Base-by-base conservation (phyloP, 2,797 vertebrate genomes). In the Periparus ater region DNA sequence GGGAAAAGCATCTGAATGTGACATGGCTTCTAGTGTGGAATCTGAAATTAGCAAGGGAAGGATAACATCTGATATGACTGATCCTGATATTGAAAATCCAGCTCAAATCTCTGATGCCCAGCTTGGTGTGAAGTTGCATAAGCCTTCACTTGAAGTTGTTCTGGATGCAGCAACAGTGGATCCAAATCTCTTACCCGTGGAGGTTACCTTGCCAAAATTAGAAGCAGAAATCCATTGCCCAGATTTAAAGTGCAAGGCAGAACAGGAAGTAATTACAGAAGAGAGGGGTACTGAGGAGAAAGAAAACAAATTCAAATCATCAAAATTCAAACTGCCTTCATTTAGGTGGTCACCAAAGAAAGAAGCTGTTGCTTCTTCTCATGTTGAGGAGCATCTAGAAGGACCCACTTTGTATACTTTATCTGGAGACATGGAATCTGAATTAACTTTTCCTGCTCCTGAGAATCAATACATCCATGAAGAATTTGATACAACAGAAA, bases 281-380 rank as follows among this genome's bases (percentile, higher is more conserved):
- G 89, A 82, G 26, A 93, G 53, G 8, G 81, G 89, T 3, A 11
- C 17, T 47, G 86, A 93, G 29, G 96, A 89, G 23, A 95, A 95
- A 88, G 93, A 97, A 87, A 95, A 89, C 40, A 96, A 95, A 80
- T 91, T 91, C 62, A 98, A 96, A 77, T 83, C 97, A 58, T 95
- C 97, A 85, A 97, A 96, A 81, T 97, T 98, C 68, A 97, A 96
- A 65, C 48, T 98, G 10, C 97, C 97, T 32, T 96, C 96, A 29
- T 97, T 98, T 94, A 92, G 79, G 42, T 96, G 97, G 95, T 96
- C 95, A 6, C 94, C 95, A n/a, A 97, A 96, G 60, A 97, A 96
- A 82, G 96, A 94, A 83, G n/a, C 15, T 72, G 19, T 48, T 80
- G 55, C 38, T 85, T 54, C 58, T n/a, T 76, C 54, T 90, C 81